Percentiles rank a stretch among this genome's conserved stretches.
Conservation (phyloP, 2,113 vertebrate genomes). For the Etheostoma spectabile region DNA sequence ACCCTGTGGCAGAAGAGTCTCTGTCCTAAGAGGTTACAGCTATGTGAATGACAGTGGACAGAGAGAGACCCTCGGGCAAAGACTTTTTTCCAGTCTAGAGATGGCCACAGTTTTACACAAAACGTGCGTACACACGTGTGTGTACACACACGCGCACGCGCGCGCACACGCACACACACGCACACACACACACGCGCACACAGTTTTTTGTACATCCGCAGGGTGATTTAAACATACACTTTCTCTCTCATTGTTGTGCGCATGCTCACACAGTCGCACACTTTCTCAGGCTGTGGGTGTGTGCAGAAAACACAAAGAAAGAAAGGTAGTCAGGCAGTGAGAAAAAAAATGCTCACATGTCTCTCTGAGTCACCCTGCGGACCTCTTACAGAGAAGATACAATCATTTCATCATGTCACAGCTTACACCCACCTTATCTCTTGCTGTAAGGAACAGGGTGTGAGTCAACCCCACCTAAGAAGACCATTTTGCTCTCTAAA, state of each 20-base stretch:
- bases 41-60: conserved; percentile 61
- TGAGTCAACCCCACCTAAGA: conserved; percentile 52
- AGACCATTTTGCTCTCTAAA: conserved; percentile 56
- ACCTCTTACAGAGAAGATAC: conserved; percentile 66
- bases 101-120: conserved; percentile 23
- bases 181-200: not conserved
- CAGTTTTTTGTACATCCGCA: not conserved
- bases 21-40: conserved; percentile 51
- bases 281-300: conserved; percentile 20
- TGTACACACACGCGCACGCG: not conserved
- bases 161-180: not conserved
- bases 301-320: conserved; percentile 48
- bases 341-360: conserved; percentile 34
- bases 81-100: conserved; percentile 31
- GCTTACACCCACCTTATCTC: conserved; percentile 60
- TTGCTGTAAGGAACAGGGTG: conserved; percentile 51
- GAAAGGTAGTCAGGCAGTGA: conserved; percentile 36
- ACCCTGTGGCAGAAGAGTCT: conserved; percentile 23
- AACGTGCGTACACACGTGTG: not conserved
- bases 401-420: conserved; percentile 72
- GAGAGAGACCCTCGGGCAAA: conserved; percentile 43
- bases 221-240: conserved; percentile 41
- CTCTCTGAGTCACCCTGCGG: conserved; percentile 57
- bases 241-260: not conserved
- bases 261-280: conserved; percentile 20